Evolutionary conservation across 2,888 invertebrate genomes (phyloP).

Genomic region (Cerceris rybyensis): DNA sequence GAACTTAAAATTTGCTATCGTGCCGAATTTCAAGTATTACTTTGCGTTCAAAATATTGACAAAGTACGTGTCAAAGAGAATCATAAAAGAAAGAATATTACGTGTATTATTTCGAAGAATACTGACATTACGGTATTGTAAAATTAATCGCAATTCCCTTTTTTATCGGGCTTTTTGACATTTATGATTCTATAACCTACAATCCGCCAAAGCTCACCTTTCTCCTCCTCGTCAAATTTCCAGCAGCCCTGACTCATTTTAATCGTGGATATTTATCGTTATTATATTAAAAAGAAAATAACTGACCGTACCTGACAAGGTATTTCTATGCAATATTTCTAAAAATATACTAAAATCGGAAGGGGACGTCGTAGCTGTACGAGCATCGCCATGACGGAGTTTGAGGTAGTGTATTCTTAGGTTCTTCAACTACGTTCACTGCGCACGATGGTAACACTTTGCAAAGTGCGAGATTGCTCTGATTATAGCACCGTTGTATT

Average conservation of each 20-base stretch:
- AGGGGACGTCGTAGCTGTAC: conserved; percentile 43
- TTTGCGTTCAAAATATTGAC: too few relatives aligned
- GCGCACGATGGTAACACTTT: background rate
- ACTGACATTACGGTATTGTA: background rate
- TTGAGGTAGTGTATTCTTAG: conserved; percentile 36
- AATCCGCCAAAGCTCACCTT: conserved; percentile 69
- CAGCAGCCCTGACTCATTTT: conserved; percentile 78
- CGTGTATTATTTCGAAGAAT: background rate
- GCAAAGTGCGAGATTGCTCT: too few relatives aligned
- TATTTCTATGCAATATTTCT: conserved; percentile 67
- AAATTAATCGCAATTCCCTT: background rate
- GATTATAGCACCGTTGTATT: too few relatives aligned
- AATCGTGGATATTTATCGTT: conserved; percentile 13
- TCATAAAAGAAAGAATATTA: background rate
- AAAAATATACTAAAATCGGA: conserved; percentile 66
- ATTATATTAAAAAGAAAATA: conserved; percentile 34
- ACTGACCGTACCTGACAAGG: conserved; percentile 35
- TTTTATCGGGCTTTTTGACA: conserved; percentile 29
- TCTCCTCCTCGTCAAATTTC: conserved; percentile 78
- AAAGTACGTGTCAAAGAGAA: too few relatives aligned
- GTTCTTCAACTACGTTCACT: background rate
- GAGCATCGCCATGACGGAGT: conserved; percentile 51
- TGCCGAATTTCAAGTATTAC: too few relatives aligned
- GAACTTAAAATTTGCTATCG: too few relatives aligned
- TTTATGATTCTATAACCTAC: conserved; percentile 33